These are phyloP conservation scores for Steromphala cineraria DNA, from an alignment of 2,888 invertebrate genomes.

Conservation along the genomic window DNA sequence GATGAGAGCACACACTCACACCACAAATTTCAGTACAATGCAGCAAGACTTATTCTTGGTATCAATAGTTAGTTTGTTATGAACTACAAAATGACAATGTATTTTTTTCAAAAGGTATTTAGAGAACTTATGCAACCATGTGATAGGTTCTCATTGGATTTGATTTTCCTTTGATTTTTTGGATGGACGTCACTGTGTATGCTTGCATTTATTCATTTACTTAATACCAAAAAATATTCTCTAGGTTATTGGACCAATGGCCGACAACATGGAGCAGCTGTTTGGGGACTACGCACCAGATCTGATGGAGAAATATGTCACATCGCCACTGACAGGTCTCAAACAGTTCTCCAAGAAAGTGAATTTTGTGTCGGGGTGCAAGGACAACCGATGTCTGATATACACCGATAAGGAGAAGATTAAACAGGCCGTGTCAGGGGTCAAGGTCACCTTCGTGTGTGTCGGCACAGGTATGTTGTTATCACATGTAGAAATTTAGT, in stretches of 20 bases:
- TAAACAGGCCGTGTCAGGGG: constrained; percentile 47
- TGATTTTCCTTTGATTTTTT: too few relatives aligned
- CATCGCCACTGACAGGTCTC: constrained; percentile 62
- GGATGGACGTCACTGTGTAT: too few relatives aligned
- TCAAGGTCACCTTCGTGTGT: constrained; percentile 65
- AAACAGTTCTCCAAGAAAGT: constrained; percentile 41
- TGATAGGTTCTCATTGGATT: too few relatives aligned
- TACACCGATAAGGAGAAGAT: constrained; percentile 49
- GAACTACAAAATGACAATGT: too few relatives aligned
- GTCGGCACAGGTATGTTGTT: constrained; percentile 64
- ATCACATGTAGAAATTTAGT: too few relatives aligned
- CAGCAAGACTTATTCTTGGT: too few relatives aligned
- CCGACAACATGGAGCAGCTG: constrained; percentile 59
- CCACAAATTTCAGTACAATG: too few relatives aligned
- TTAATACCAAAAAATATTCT: too few relatives aligned
- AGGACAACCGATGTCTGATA: constrained; percentile 51
- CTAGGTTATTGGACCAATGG: constrained; percentile 72
- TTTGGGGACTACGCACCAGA: constrained; percentile 68
- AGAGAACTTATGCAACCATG: too few relatives aligned
- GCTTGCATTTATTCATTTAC: neutral
- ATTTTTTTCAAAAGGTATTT: too few relatives aligned
- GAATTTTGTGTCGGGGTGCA: constrained; percentile 57
- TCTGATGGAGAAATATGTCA: constrained; percentile 50
- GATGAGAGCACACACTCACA: too few relatives aligned
- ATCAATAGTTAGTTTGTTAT: too few relatives aligned